phyloP scores from a whole-genome alignment of 2,113 vertebrate species.

The Vulpes ferrilata region DNA sequence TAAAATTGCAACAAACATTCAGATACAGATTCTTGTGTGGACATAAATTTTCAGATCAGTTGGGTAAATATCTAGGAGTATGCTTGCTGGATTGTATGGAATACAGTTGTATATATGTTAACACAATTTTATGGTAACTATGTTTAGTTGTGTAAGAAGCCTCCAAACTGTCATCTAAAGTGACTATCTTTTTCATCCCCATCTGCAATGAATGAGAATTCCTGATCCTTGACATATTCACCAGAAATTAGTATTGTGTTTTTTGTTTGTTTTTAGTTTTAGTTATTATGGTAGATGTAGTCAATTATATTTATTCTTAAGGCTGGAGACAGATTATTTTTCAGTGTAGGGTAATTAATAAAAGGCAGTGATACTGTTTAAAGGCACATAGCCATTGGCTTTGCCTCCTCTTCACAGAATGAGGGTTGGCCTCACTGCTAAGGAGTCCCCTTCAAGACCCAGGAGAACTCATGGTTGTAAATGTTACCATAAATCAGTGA shows the following conservation, averaged over 20 bases:
- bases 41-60: slow-evolving; percentile 41
- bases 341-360: background rate
- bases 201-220: background rate
- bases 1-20: background rate
- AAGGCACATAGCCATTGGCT: background rate
- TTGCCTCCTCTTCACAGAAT: background rate
- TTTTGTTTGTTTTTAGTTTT: background rate
- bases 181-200: background rate
- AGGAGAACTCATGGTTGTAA: background rate
- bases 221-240: background rate
- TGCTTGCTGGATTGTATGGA: background rate
- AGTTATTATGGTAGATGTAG: background rate
- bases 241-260: background rate
- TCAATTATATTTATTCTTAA: slow-evolving; percentile 47
- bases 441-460: background rate
- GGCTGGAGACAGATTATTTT: background rate
- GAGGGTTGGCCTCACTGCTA: background rate
- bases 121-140: background rate
- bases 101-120: background rate
- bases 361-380: background rate
- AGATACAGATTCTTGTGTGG: background rate
- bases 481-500: background rate
- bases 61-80: background rate
- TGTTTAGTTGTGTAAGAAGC: background rate
- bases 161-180: slow-evolving; percentile 16